Evolutionary conservation across 2,888 invertebrate genomes (phyloP).

Genomic region (Pogonocherus hispidulus): DNA sequence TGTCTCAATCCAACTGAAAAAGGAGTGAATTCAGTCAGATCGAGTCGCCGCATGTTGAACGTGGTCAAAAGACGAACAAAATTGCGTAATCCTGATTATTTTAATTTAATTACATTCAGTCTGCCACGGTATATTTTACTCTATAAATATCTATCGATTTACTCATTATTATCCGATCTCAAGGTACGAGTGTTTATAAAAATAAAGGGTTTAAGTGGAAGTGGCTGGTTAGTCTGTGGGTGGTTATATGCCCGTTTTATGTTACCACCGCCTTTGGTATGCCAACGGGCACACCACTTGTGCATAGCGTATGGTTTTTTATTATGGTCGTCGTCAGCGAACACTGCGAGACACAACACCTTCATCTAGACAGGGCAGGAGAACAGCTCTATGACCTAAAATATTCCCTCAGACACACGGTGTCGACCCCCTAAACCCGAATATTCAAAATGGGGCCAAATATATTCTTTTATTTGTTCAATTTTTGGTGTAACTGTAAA

Average conservation of each 20-base stretch:
- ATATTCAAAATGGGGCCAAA: no score
- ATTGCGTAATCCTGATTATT: constrained; percentile 39
- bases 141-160: constrained; percentile 55
- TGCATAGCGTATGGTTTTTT: constrained; percentile 53
- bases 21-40: no score
- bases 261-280: constrained; percentile 24
- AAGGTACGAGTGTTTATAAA: constrained; percentile 64
- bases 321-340: constrained; percentile 59
- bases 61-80: constrained; percentile 36
- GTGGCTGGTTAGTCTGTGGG: constrained; percentile 66
- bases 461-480: no score
- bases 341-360: constrained; percentile 64
- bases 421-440: no score
- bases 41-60: no score
- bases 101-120: constrained; percentile 44
- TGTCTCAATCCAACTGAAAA: no score
- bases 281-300: constrained; percentile 52
- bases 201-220: constrained; percentile 65
- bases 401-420: no score
- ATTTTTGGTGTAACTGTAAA: no score
- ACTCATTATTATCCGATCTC: constrained; percentile 59
- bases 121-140: constrained; percentile 51
- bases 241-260: constrained; percentile 54
- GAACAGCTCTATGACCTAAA: neutral
- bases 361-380: no score